Evolutionary conservation across 1,140 invertebrate species (phyloP), one percentile per base, ranked within the genome.

Genomic region (Nixonia krombeini): DNA sequence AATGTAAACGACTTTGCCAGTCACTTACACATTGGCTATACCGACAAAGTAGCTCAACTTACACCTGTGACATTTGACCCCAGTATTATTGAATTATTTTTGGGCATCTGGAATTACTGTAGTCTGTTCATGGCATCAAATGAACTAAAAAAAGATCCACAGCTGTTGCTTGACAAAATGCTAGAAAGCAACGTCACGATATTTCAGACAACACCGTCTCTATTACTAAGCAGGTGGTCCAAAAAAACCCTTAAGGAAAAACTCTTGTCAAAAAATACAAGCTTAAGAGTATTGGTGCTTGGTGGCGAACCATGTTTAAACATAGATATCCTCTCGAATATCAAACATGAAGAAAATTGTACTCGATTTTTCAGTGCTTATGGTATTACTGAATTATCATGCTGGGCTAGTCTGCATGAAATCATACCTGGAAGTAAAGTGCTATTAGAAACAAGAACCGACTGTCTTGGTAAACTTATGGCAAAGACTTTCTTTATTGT

Each of bases 31-130:
- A 77, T 90, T 4, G 78, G 72, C n/a, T 21, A 69, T 6, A 31
- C 45, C 9, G 92, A 94, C 84, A 80, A 90, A 50, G 88, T 94
- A 57, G 90, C 91, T 70, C 89, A 91, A 68, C 86, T 90, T 4
- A 91, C 93, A 40, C 90, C 91, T 13, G 74, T 93, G 29, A 93
- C 92, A 31, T 95, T 95, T 89, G 94, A 95, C 82, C 93, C 93
- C 6, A 91, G 90, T 38, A 87, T 94, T 65, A 76, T 95, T 31
- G 93, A 95, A 83, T 86, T 94, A 33, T 90, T 94, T 73, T 78
- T 93, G 18, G 87, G 88, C 4, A 83, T 92, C 29, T 84, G 80
- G 37, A 87, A 86, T 82, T 89, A 88, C 33, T 89, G 89, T 10
- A 87, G 88, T 25, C 75, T 95, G 1, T 76, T 93, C 1, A 89